A percentile compares a stretch with the other conserved stretches of the same genome.
These are phyloP conservation scores for Caenorhabditis sp. DNA, from an alignment of 2,888 invertebrate species.

Conservation along the genomic window DNA sequence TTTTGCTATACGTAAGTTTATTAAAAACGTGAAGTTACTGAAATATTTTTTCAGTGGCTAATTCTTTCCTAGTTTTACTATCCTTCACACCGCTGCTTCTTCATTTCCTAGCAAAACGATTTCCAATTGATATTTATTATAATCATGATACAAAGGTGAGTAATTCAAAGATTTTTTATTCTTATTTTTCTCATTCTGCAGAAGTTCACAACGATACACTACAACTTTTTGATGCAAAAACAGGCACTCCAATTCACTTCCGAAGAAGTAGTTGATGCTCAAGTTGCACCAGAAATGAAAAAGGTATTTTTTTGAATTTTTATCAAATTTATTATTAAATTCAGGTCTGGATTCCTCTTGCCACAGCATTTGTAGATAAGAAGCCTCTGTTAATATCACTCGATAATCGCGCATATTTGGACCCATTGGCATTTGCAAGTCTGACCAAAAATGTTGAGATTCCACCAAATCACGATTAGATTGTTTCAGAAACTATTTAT, in stretches of 20 bases:
- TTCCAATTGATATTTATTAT: slow-evolving; percentile 65
- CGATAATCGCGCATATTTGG: slow-evolving; percentile 54
- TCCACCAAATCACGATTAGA: slow-evolving; percentile 52
- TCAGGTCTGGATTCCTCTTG: slow-evolving; percentile 64
- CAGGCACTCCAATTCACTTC: slow-evolving; percentile 59
- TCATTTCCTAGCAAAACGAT: slow-evolving; percentile 67
- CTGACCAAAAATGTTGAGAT: slow-evolving; percentile 57
- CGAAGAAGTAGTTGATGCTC: slow-evolving; percentile 58
- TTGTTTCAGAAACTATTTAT: not conserved
- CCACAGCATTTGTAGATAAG: slow-evolving; percentile 63
- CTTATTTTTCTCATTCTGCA: slow-evolving; percentile 16
- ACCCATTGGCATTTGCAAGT: slow-evolving; percentile 52
- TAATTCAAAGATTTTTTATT: not conserved
- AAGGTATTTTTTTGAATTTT: slow-evolving; percentile 20
- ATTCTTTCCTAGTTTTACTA: slow-evolving; percentile 61
- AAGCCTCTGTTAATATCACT: slow-evolving; percentile 64
- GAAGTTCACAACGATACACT: slow-evolving; percentile 66
- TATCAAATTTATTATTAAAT: no score
- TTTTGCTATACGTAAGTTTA: slow-evolving; percentile 40
- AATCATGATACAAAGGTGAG: slow-evolving; percentile 58
- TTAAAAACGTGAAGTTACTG: no score
- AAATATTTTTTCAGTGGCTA: slow-evolving; percentile 50
- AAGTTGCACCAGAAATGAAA: slow-evolving; percentile 59
- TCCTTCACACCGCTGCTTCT: slow-evolving; percentile 68
- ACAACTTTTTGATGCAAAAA: slow-evolving; percentile 66